Conservation (phyloP, 2,888 invertebrate species). For the Rhogogaster chlorosoma region DNA sequence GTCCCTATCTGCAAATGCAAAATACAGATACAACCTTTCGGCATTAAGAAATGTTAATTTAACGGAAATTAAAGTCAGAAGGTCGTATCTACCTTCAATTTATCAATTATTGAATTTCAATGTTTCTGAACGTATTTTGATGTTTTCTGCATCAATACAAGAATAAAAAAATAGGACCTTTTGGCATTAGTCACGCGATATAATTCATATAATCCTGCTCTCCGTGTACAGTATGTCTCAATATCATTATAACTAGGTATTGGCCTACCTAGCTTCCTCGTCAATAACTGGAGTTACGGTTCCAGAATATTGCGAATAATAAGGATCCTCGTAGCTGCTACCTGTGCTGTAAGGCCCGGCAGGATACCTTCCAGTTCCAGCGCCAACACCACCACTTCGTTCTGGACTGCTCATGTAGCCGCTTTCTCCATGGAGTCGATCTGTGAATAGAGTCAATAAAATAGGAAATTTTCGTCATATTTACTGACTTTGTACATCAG, state of each 20-base stretch:
- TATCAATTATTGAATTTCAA: too few relatives aligned
- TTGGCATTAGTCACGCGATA: too few relatives aligned
- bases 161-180: too few relatives aligned
- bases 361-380: conserved; percentile 72
- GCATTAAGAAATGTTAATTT: too few relatives aligned
- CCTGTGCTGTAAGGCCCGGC: conserved; percentile 79
- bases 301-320: conserved; percentile 90
- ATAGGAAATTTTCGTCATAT: not conserved
- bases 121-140: too few relatives aligned
- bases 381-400: conserved; percentile 79
- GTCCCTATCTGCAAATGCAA: too few relatives aligned
- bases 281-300: conserved; percentile 95
- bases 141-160: too few relatives aligned
- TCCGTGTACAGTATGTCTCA: not conserved
- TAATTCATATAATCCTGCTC: not conserved
- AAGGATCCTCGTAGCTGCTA: conserved; percentile 91
- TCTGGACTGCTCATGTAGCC: conserved; percentile 95
- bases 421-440: conserved; percentile 80
- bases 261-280: conserved; percentile 88
- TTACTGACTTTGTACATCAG: not conserved
- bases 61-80: too few relatives aligned
- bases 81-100: too few relatives aligned
- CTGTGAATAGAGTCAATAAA: conserved; percentile 60
- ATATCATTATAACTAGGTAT: not conserved
- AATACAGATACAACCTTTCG: too few relatives aligned